Percentiles rank a stretch among this genome's conserved stretches.
phyloP scores from a whole-genome alignment of 35 echinoderm and acorn worm genomes.

The Lytechinus pictus region DNA sequence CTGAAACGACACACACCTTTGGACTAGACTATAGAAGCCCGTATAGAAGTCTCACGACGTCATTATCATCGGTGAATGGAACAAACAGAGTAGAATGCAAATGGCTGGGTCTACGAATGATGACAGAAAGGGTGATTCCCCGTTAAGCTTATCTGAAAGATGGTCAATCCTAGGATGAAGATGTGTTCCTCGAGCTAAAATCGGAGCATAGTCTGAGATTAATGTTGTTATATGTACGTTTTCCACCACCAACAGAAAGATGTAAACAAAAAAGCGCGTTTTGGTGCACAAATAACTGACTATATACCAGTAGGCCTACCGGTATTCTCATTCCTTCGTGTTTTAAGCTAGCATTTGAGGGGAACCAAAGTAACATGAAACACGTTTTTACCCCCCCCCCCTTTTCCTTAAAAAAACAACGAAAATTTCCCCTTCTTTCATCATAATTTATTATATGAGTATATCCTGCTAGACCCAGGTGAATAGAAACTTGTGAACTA shows the following conservation, averaged over 20 bases:
- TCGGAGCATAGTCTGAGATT: too few relatives aligned
- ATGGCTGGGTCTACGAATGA: neutral
- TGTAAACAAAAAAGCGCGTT: neutral
- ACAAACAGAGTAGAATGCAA: neutral
- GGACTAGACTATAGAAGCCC: neutral
- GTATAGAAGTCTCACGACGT: neutral
- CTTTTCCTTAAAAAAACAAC: neutral
- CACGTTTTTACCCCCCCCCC: too few relatives aligned
- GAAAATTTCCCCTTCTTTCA: neutral
- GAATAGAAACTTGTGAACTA: slow-evolving; percentile 2
- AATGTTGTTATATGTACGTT: too few relatives aligned
- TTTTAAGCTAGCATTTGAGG: too few relatives aligned
- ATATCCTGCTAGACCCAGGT: neutral
- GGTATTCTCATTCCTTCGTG: too few relatives aligned
- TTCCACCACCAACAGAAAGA: neutral
- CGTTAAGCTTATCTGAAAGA: neutral
- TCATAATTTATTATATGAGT: neutral
- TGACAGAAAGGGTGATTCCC: neutral
- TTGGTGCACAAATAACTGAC: too few relatives aligned
- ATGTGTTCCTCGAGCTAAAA: too few relatives aligned
- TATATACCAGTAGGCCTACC: too few relatives aligned
- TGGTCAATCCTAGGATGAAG: neutral
- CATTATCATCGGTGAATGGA: neutral
- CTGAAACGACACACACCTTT: neutral
- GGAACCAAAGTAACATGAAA: too few relatives aligned